Percentiles rank a stretch among this genome's conserved stretches.
phyloP scores from a whole-genome alignment of 2,888 invertebrate genomes.

The Atethmia centrago region DNA sequence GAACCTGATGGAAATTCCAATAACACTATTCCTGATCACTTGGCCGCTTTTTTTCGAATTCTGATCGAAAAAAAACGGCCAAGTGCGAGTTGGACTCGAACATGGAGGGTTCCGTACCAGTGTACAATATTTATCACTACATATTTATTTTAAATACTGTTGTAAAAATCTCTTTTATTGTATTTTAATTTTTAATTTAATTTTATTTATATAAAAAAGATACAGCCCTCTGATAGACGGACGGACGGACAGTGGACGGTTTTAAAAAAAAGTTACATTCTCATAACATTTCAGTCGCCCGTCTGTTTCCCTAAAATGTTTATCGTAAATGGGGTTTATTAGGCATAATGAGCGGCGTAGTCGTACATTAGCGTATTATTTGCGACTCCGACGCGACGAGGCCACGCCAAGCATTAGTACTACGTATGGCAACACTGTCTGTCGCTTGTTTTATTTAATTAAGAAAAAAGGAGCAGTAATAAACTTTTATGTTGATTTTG shows the following conservation, averaged over 20 bases:
- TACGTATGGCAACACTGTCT: slow-evolving; percentile 52
- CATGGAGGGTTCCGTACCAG: not conserved
- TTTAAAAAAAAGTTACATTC: not conserved
- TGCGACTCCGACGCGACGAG: slow-evolving; percentile 66
- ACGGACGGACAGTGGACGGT: not conserved
- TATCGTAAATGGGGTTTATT: slow-evolving; percentile 72
- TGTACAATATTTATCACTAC: not conserved
- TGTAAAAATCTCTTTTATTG: not conserved
- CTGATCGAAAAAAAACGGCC: no score
- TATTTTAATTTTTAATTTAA: not conserved
- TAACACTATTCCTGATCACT: not conserved
- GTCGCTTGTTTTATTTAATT: slow-evolving; percentile 50
- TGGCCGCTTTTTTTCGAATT: no score
- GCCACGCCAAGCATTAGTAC: slow-evolving; percentile 54
- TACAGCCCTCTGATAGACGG: not conserved
- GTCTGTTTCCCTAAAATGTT: slow-evolving; percentile 65
- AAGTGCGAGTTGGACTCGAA: not conserved
- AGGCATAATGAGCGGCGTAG: slow-evolving; percentile 70
- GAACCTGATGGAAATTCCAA: not conserved
- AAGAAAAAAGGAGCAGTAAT: slow-evolving; percentile 40
- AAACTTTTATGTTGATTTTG: slow-evolving; percentile 27
- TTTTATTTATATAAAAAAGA: not conserved
- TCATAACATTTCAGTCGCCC: slow-evolving; percentile 49
- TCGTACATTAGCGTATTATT: slow-evolving; percentile 72
- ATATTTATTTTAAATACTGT: not conserved